Evolutionary conservation across 2,113 vertebrate species (phyloP), one percentile per base, ranked within the genome.

Genomic region (Shinisaurus crocodilurus): DNA sequence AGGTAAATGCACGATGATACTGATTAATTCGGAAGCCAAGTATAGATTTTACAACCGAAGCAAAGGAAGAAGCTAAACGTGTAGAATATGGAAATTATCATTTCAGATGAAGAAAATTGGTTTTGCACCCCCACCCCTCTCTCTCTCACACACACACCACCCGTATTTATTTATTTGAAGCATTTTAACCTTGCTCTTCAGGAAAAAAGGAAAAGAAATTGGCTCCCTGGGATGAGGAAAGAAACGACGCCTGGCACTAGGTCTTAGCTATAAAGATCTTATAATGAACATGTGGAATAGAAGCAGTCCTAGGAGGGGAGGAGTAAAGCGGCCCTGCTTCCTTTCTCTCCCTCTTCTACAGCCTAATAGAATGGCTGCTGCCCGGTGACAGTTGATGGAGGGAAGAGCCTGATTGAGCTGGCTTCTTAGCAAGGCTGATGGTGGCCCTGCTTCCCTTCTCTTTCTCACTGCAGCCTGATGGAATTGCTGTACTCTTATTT

Each of bases 1-100:
- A 98, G 99, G 99, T 99, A 95, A 72, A 87, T 34, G 90, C 95
- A 92, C 90, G 25, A 16, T 2, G 20, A 3, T 81, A 34, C 6
- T 76, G 0, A 43, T 27, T 1, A 72, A 69, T 15, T 3, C 0
- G 54, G 40, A 15, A 79, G 40, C 29, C 40, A 88, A n/a, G 5
- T 18, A 50, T 48, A 43, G 15, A 25, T 79, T 79, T 45, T 65
- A 43, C 3, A 65, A 77, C 20, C 8, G 15, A 32, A 34, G 16
- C 5, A 57, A n/a, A n/a, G 0, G 48, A 48, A 20, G 25, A 32
- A 54, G 20, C 5, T 16, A 89, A 45, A 27, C 4, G 12, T 65
- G 29, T n/a, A 45, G 34, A n/a, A 75, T 89, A 6, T 84, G 15
- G 23, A 54, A 72, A 48, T 48, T 50, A 27, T 67, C 60, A 40